Evolutionary conservation across 2,888 invertebrate genomes (phyloP), one percentile per base, ranked within the genome.

Genomic region (Parnassius orleans): DNA sequence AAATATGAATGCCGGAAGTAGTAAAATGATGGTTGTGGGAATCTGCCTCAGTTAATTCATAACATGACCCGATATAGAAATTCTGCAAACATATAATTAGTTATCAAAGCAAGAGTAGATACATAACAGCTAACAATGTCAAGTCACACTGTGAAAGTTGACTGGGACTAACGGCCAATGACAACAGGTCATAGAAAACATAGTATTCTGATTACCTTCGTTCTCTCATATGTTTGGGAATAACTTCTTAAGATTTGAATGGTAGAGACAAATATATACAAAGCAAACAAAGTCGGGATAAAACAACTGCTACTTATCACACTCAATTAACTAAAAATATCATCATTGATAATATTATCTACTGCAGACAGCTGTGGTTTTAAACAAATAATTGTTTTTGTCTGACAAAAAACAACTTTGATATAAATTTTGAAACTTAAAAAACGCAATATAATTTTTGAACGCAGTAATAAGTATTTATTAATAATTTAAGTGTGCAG

Each of bases 401-500:
- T 9, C 12, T n/a, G n/a, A 19, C 5, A 3, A 19, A 15, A 50
- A 15, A 15, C 11, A 50, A 10, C 2, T 15, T 15, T 10, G 3
- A 3, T 15, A 12, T 50, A 10, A 9, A 7, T 50, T 15, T 50
- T 50, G 15, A 3, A 15, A 15, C 7, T 10, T 7, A 10, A 9
- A 50, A 19, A 15, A 24, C 10, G 1, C 10, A 19, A 15, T 5
- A 10, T 15, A 15, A 51, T 19, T 51, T 51, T 24, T 19, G 42
- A 47, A 51, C 15, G 9, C 2, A 59, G n/a, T 24, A 14, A 5
- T 9, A 60, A 56, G 12, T 42, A 46, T 10, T 46, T 68, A 60
- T 62, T 63, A 69, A 63, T 61, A 65, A 61, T 71, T 69, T 71
- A 61, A 71, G 70, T 71, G 65, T 51, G 53, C 62, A 42, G 53